A percentile compares a stretch with the other conserved stretches of the same genome.
These are phyloP conservation scores for Monochamus alternatus DNA, from an alignment of 2,888 invertebrate genomes.

Conservation along the genomic window DNA sequence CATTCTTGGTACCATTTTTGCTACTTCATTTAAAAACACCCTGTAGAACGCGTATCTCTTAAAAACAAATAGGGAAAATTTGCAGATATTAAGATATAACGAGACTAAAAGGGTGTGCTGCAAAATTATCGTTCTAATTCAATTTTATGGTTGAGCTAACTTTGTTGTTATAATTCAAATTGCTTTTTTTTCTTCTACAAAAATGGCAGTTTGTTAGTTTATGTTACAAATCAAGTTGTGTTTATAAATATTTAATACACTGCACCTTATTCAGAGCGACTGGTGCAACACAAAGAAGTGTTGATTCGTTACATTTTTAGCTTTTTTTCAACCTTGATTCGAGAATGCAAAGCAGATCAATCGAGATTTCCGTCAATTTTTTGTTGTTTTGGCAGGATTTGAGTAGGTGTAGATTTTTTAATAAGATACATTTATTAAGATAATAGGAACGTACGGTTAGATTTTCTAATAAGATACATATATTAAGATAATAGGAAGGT, in stretches of 20 bases:
- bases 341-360: slow-evolving; percentile 1
- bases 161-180: background rate
- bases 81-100: no score
- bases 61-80: no score
- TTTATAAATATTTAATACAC: slow-evolving; percentile 9
- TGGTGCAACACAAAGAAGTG: background rate
- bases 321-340: slow-evolving; percentile 13
- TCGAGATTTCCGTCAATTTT: background rate
- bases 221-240: background rate
- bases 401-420: background rate
- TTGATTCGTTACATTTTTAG: slow-evolving; percentile 3
- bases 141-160: no score
- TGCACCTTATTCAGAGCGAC: slow-evolving; percentile 1
- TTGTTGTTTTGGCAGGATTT: background rate
- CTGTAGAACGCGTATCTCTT: no score
- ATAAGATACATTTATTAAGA: no score
- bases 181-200: background rate
- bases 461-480: no score
- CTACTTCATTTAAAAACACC: no score
- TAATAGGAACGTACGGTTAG: no score
- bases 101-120: no score
- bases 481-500: no score
- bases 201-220: background rate
- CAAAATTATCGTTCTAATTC: no score
- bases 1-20: no score